Conservation (phyloP, 2,113 vertebrate genomes). For the Leptodactylus fuscus region DNA sequence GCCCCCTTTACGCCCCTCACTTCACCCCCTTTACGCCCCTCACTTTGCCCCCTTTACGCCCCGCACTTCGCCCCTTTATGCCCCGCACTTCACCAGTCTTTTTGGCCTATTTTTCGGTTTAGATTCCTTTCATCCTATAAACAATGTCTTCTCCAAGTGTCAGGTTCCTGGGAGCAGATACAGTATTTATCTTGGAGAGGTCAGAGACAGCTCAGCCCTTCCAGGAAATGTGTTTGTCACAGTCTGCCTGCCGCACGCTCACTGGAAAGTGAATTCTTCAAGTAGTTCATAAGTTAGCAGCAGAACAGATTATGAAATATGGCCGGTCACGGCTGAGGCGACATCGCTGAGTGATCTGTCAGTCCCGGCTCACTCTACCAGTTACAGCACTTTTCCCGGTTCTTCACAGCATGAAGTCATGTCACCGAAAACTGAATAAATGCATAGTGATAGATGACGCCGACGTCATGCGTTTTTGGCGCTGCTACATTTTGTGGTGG, state of each 20-base stretch:
- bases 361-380: not conserved
- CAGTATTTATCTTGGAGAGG: conserved; percentile 23
- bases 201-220: not conserved
- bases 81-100: no score
- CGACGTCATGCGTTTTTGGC: not conserved
- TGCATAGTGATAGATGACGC: not conserved
- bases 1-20: no score
- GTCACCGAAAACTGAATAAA: not conserved
- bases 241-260: not conserved
- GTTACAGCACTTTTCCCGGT: not conserved
- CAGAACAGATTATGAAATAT: conserved; percentile 1
- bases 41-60: no score
- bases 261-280: conserved; percentile 3
- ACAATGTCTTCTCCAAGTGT: not conserved
- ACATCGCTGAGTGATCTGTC: not conserved
- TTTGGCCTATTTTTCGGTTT: not conserved
- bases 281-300: not conserved
- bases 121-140: not conserved
- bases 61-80: no score
- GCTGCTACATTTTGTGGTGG: not conserved
- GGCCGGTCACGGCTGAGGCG: conserved; percentile 14
- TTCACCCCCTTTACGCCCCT: no score
- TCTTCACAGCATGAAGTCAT: not conserved
- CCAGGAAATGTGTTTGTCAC: not conserved
- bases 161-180: not conserved